phyloP scores from a whole-genome alignment of 64 coral and sea anemone species.

The Pocillopora verrucosa region DNA sequence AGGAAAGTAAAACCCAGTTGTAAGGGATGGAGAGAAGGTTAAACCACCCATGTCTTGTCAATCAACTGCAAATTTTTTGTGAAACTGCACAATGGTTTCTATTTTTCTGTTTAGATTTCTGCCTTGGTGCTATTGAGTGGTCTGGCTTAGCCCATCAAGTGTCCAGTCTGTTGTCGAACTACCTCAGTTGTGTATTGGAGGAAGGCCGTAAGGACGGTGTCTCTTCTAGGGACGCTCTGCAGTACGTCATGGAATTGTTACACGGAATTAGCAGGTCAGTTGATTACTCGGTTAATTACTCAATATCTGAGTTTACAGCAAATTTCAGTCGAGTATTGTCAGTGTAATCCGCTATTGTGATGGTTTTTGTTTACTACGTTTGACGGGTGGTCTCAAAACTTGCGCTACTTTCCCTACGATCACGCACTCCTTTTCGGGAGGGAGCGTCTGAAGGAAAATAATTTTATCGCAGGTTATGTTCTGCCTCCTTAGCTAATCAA shows the following conservation, averaged over 20 bases:
- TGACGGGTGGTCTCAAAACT: too few relatives aligned
- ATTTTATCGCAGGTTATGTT: too few relatives aligned
- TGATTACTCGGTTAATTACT: not conserved
- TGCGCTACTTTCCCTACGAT: too few relatives aligned
- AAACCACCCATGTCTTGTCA: too few relatives aligned
- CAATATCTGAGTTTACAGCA: not conserved
- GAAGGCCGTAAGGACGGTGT: constrained; percentile 51
- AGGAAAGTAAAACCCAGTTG: not conserved
- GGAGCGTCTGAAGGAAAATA: too few relatives aligned
- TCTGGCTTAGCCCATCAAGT: constrained; percentile 93
- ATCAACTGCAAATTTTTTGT: not conserved
- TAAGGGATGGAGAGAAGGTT: too few relatives aligned
- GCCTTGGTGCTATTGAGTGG: constrained; percentile 87
- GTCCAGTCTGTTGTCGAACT: constrained; percentile 88
- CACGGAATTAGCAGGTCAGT: constrained; percentile 74
- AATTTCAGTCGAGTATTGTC: not conserved
- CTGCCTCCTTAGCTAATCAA: too few relatives aligned
- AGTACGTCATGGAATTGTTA: constrained; percentile 80
- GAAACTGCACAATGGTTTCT: constrained; percentile 53
- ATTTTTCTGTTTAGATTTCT: constrained; percentile 53
- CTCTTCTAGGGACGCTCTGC: constrained; percentile 59
- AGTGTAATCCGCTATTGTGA: not conserved
- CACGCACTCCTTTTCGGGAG: too few relatives aligned
- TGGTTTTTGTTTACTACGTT: too few relatives aligned
- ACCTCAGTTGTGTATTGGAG: constrained; percentile 72